Base-by-base conservation (phyloP, 2,888 invertebrate species). In the Autographa gamma region DNA sequence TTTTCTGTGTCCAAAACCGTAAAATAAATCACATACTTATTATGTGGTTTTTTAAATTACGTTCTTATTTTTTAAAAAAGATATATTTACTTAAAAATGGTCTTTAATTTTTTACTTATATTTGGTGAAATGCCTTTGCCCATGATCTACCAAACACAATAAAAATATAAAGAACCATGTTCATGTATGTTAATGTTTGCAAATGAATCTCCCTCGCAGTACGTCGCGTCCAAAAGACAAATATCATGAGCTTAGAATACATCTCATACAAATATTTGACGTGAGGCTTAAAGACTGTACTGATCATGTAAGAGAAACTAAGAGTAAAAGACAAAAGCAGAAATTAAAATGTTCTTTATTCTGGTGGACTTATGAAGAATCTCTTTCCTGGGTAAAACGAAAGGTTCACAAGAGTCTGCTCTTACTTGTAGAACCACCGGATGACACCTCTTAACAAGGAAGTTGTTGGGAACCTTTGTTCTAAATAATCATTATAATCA, bases 201-300 rank as follows among this genome's bases (percentile, higher is more conserved):
- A 48, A 48, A 48, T n/a, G 48, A 48, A n/a, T n/a, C 48, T 48
- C 48, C 48, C 48, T 48, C 16, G n/a, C n/a, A 11, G 11, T 8
- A n/a, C n/a, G 48, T 48, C n/a, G 48, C 48, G 48, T n/a, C 48
- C 48, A 48, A 8, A 48, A 48, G n/a, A n/a, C 48, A 48, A 48
- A 48, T 48, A 48, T n/a, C 48, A n/a, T 48, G 48, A n/a, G 48
- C n/a, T n/a, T 48, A 48, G 48, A 11, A 38, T 48, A n/a, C n/a
- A 48, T 16, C n/a, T 48, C 48, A 48, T 5, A 48, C 48, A n/a
- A 48, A 48, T 48, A 48, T 48, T 48, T 48, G n/a, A n/a, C 48
- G n/a, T n/a, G n/a, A 1, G n/a, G 48, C n/a, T 48, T 48, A 14
- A n/a, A 48, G 48, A n/a, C n/a, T n/a, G n/a, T 6, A 38, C 34